phyloP scores from a whole-genome alignment of 2,113 vertebrate species.

The Gnathonemus echidnorhynchus region DNA sequence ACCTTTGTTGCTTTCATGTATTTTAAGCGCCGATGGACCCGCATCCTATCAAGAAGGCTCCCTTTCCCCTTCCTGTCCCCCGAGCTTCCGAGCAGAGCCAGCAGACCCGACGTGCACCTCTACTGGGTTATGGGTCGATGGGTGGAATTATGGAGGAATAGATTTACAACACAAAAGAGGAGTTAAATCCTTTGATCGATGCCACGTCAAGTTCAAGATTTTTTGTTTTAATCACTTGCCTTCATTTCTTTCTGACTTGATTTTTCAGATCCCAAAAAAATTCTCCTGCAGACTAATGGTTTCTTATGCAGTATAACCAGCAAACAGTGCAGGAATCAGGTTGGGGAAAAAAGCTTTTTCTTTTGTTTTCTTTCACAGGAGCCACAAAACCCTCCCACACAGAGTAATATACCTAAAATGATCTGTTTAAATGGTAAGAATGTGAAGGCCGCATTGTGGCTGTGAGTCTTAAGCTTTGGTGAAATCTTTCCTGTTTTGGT shows the following conservation, averaged over 20 bases:
- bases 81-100: too few species aligned
- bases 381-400: not conserved
- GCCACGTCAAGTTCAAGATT: not conserved
- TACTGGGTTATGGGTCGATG: not conserved
- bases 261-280: not conserved
- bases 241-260: not conserved
- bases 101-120: not conserved
- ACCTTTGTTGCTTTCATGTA: not conserved
- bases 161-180: not conserved
- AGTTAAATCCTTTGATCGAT: not conserved
- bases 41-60: not conserved
- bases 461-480: not conserved
- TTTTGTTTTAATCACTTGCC: not conserved
- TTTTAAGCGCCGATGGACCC: not conserved
- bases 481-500: slow-evolving; percentile 1
- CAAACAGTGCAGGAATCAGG: not conserved
- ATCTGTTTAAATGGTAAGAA: not conserved
- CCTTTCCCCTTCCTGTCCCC: not conserved
- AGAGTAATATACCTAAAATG: not conserved
- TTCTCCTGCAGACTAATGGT: not conserved
- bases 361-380: not conserved
- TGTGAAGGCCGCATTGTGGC: not conserved
- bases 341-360: not conserved
- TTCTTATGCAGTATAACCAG: not conserved
- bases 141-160: not conserved